These are phyloP conservation scores for Whitmania pigra DNA, from an alignment of 1,140 invertebrate species.

Conservation along the genomic window DNA sequence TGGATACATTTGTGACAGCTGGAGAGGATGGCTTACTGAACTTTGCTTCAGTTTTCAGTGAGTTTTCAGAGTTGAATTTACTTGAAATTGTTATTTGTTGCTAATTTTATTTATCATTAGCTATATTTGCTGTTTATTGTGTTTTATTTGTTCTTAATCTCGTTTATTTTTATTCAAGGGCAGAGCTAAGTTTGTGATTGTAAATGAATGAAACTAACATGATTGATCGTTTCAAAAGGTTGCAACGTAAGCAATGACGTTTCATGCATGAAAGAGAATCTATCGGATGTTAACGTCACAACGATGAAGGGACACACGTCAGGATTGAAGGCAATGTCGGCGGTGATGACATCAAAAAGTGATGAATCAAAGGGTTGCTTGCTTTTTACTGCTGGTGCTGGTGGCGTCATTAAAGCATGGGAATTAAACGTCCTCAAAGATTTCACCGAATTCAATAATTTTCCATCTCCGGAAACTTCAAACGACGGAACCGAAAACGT, in stretches of 20 bases:
- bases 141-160: no score
- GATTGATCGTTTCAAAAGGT: not conserved
- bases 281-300: not conserved
- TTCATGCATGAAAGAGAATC: not conserved
- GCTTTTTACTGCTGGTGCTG: slow-evolving; percentile 2
- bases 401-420: not conserved
- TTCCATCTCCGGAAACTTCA: not conserved
- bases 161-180: not conserved
- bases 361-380: not conserved
- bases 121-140: no score
- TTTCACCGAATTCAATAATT: not conserved
- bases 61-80: no score
- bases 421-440: not conserved
- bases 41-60: no score
- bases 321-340: not conserved
- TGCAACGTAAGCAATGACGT: not conserved
- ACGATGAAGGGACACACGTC: not conserved
- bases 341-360: not conserved
- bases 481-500: not conserved
- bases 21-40: not conserved
- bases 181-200: not conserved
- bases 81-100: no score
- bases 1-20: slow-evolving; percentile 4
- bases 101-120: no score
- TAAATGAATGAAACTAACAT: no score